A percentile compares a stretch with the other conserved stretches of the same genome.
phyloP scores from a whole-genome alignment of 2,113 vertebrate species.

The Peromyscus polionotus region DNA sequence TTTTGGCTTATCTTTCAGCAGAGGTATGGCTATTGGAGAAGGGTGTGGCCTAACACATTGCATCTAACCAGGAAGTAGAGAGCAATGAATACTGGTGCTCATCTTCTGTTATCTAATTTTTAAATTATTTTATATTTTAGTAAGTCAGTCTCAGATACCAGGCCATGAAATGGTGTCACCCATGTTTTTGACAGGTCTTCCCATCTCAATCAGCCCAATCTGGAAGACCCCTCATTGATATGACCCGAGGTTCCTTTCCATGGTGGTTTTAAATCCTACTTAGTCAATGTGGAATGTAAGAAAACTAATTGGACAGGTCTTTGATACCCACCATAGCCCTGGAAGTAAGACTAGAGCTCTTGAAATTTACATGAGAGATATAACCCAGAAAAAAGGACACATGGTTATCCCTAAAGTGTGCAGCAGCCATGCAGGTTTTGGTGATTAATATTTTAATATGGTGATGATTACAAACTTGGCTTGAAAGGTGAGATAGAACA shows the following conservation, averaged over 20 bases:
- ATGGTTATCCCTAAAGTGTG: slow-evolving; percentile 19
- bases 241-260: neutral
- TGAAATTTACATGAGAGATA: slow-evolving; percentile 49
- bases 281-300: neutral
- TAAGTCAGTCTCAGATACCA: neutral
- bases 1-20: neutral
- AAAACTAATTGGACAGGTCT: neutral
- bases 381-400: slow-evolving; percentile 3
- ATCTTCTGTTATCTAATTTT: neutral
- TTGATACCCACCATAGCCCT: neutral
- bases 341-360: neutral
- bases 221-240: too few species aligned
- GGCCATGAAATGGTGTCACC: neutral
- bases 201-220: neutral
- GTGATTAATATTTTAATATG: slow-evolving; percentile 71
- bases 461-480: slow-evolving; percentile 64
- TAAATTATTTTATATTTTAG: neutral
- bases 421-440: slow-evolving; percentile 39
- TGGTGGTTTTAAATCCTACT: neutral
- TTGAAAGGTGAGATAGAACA: slow-evolving; percentile 55
- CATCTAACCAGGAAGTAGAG: neutral
- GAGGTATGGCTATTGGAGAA: neutral
- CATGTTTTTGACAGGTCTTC: neutral
- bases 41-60: neutral
- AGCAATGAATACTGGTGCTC: neutral